Conservation (phyloP, 2,113 vertebrate genomes). For the Nannospalax galili region DNA sequence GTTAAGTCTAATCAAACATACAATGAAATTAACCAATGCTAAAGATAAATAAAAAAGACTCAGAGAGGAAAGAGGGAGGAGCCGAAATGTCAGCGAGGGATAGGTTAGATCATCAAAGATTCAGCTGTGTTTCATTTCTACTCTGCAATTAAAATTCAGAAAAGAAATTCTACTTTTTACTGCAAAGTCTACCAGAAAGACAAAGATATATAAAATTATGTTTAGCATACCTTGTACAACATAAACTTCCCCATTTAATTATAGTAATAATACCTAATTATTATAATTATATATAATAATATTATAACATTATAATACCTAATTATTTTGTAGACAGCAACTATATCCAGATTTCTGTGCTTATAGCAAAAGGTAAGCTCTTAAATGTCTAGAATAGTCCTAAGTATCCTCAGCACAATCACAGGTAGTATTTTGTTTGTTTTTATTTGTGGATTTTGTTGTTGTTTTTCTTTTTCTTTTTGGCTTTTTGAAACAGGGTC, state of each 20-base stretch:
- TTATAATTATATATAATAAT: no score
- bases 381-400: neutral
- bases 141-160: neutral
- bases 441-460: neutral
- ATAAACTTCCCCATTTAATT: neutral
- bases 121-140: neutral
- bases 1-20: neutral
- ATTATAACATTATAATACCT: no score
- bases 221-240: neutral
- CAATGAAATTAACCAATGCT: neutral
- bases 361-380: neutral
- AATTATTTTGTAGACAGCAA: slow-evolving; percentile 35
- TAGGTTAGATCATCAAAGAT: neutral
- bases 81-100: neutral
- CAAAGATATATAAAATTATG: neutral
- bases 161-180: neutral
- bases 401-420: neutral
- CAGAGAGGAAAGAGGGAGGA: neutral
- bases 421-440: neutral
- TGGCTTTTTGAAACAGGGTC: no score
- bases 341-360: neutral
- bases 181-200: neutral
- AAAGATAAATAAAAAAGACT: neutral
- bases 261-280: neutral
- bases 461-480: no score